Base-by-base conservation (phyloP, 2,113 vertebrate species). In the pig (Sus scrofa) region DNA sequence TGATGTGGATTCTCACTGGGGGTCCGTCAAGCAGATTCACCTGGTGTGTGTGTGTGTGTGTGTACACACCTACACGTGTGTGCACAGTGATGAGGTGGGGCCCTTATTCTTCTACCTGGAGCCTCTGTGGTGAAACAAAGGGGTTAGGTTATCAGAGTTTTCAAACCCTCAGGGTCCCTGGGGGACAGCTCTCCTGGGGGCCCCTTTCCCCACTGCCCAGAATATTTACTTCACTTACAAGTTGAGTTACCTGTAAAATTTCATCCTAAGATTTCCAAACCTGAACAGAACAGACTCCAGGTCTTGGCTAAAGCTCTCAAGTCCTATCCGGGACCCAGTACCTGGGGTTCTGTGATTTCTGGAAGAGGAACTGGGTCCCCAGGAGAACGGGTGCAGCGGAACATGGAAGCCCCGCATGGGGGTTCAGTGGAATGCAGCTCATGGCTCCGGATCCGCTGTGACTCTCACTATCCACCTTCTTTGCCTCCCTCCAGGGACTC, bases 401-500 rank as follows among this genome's bases (percentile, higher is more conserved):
- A 22, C 19, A 1, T 0, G 0, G 34, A 74, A 5, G 18, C 3
- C 2, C 54, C 10, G 3, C 9, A 3, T 27, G 58, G 26, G 73
- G 14, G 15, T n/a, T n/a, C 54, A 18, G 7, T 24, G 6, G 39
- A 32, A 27, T 4, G 10, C 4, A 26, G 4, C 2, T 22, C 32
- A 39, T 18, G 14, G 6, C 1, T 15, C 44, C 15, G 4, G 26
- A 22, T 52, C 3, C 1, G 26, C 58, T 50, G 9, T 20, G 89
- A 81, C 68, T 58, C 81, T 73, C 19, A 73, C 2, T 13, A 19
- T 32, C 75, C 95, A 50, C 24, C 30, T 60, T 87, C 62, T 87
- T 54, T 95, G 68, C 60, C 10, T 86, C 39, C 65, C n/a, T 27
- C 32, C 79, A 97, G 96, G 95, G n/a, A 97, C 73, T 78, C 91